phyloP scores from a whole-genome alignment of 2,888 invertebrate species.

The Pseudococcus viburni region DNA sequence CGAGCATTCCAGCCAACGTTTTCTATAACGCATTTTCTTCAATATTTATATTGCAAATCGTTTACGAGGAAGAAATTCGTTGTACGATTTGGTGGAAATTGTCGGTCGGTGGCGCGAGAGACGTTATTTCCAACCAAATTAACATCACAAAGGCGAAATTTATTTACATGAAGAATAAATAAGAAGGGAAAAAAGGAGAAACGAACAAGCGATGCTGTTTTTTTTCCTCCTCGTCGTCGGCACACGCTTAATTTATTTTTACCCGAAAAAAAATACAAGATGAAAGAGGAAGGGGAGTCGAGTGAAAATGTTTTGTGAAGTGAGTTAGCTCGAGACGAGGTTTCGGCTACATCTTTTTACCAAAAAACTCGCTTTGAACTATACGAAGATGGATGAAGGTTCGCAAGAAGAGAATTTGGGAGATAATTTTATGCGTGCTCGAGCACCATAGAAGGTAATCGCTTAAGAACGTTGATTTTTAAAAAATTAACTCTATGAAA shows the following conservation, averaged over 20 bases:
- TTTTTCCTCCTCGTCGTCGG: not conserved
- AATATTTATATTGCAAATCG: conserved; percentile 27
- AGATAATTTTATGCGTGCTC: conserved; percentile 27
- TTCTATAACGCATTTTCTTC: not conserved
- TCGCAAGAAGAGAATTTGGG: not conserved
- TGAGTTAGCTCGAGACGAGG: not conserved
- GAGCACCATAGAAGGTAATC: conserved; percentile 31
- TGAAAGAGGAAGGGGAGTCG: not conserved
- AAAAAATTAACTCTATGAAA: not conserved
- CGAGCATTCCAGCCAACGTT: not conserved
- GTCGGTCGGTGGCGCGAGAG: not conserved
- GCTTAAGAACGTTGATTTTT: conserved; percentile 18
- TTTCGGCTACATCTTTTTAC: conserved; percentile 19
- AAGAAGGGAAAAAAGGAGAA: not conserved
- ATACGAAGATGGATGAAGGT: conserved; percentile 1
- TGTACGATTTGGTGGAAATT: not conserved
- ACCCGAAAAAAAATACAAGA: not conserved
- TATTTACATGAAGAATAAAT: conserved; percentile 28
- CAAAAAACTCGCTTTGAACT: not conserved
- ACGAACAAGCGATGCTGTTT: conserved; percentile 11
- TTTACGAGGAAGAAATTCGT: conserved; percentile 8
- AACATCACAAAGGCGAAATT: conserved; percentile 37
- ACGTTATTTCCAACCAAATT: conserved; percentile 33
- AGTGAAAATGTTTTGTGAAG: conserved; percentile 11
- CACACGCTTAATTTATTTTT: conserved; percentile 27